Conservation (phyloP, 92 coral and sea anemone genomes). For the Muricea muricata region DNA sequence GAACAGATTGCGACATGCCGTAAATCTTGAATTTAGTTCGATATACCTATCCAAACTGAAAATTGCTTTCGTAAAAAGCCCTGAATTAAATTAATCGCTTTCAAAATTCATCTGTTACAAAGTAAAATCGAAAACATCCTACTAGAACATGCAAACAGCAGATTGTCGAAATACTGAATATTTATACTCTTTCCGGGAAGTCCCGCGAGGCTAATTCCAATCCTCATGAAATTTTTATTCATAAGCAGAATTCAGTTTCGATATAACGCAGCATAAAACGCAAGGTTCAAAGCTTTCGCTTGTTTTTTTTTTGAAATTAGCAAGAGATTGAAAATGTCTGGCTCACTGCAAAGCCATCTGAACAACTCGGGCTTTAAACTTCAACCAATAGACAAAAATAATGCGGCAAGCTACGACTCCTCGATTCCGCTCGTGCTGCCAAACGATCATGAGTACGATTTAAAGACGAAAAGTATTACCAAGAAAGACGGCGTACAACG, state of each 20-base stretch:
- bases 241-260: neutral
- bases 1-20: too few relatives aligned
- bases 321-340: constrained; percentile 5
- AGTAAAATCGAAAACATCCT: neutral
- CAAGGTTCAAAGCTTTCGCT: neutral
- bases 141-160: neutral
- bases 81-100: neutral
- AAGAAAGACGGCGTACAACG: constrained; percentile 17
- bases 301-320: too few relatives aligned
- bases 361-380: constrained; percentile 5
- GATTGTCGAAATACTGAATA: too few relatives aligned
- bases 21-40: too few relatives aligned
- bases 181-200: constrained; percentile 4
- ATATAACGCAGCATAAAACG: neutral
- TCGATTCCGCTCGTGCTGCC: constrained; percentile 35
- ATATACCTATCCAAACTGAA: neutral
- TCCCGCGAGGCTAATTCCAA: neutral
- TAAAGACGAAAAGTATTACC: neutral
- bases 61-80: neutral
- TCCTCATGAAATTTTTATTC: neutral
- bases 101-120: neutral
- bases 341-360: constrained; percentile 1
- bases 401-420: neutral
- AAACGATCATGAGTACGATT: constrained; percentile 33
- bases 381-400: neutral